Evolutionary conservation across 2,113 vertebrate species (phyloP).

Genomic region (Zosterops borbonicus): DNA sequence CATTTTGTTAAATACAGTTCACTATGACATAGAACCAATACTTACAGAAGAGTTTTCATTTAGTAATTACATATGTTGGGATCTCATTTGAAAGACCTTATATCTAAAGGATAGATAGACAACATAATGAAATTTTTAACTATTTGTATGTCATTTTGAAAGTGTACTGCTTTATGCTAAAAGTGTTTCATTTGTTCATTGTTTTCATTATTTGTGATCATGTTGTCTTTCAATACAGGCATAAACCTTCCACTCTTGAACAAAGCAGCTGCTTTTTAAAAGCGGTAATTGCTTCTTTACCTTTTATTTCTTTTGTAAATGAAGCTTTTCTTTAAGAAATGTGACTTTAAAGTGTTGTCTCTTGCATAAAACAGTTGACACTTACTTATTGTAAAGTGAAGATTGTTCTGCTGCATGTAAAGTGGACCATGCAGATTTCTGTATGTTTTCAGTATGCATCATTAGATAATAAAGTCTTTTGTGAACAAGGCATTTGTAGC

Average conservation of each 20-base stretch:
- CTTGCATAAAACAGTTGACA: conserved; percentile 85
- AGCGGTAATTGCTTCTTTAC: conserved; percentile 97
- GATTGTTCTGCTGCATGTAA: conserved; percentile 86
- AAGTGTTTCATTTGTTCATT: conserved; percentile 84
- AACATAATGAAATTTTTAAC: conserved; percentile 77
- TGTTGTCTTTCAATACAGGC: conserved; percentile 96
- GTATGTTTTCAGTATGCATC: conserved; percentile 89
- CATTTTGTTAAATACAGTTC: conserved; percentile 81
- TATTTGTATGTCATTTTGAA: conserved; percentile 85
- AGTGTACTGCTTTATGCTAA: conserved; percentile 84
- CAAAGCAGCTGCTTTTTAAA: conserved; percentile 95
- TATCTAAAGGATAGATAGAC: conserved; percentile 75
- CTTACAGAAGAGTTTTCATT: conserved; percentile 73
- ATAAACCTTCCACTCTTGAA: conserved; percentile 91
- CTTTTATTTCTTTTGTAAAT: conserved; percentile 90
- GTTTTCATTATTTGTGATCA: conserved; percentile 89
- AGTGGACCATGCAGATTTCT: conserved; percentile 84
- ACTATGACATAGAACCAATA: conserved; percentile 72
- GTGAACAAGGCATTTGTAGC: conserved; percentile 87
- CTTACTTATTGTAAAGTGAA: conserved; percentile 87
- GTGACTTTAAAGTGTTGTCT: conserved; percentile 84
- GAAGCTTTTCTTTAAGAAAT: conserved; percentile 83
- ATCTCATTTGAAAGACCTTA: conserved; percentile 76
- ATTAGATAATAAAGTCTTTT: conserved; percentile 90
- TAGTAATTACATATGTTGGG: conserved; percentile 75